A percentile compares a stretch with the other conserved stretches of the same genome.
Conservation (phyloP, 2,113 vertebrate genomes). For the Calypte anna region DNA sequence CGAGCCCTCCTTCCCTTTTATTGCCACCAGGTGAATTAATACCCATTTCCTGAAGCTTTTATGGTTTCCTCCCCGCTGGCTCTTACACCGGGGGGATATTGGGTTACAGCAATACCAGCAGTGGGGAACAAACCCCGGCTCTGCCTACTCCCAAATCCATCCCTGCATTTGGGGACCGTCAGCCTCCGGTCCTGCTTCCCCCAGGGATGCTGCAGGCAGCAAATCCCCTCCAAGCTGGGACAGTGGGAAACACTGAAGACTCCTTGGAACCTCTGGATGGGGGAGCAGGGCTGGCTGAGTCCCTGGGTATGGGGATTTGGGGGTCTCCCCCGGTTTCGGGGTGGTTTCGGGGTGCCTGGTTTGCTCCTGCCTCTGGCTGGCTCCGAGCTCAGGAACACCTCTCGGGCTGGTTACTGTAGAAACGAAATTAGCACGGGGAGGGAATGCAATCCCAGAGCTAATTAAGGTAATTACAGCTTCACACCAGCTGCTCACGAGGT, state of each 20-base stretch:
- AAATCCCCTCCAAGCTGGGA: neutral
- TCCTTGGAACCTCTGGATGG: accelerated
- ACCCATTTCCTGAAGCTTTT: constrained; percentile 67
- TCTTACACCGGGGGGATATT: constrained; percentile 38
- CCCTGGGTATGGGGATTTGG: neutral
- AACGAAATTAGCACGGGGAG: constrained; percentile 71
- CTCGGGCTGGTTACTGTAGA: constrained; percentile 74
- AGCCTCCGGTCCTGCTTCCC: neutral
- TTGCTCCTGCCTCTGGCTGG: neutral
- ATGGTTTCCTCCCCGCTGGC: constrained; percentile 61
- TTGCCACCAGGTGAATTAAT: constrained; percentile 60
- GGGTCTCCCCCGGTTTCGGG: neutral
- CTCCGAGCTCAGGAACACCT: neutral
- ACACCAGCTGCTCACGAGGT: constrained; percentile 75
- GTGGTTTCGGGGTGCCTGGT: neutral
- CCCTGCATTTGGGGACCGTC: neutral
- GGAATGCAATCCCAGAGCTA: constrained; percentile 73
- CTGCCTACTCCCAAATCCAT: neutral
- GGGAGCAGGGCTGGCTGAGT: neutral
- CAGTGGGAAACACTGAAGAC: neutral
- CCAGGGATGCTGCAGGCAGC: neutral
- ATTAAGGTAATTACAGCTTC: constrained; percentile 77
- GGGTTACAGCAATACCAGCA: constrained; percentile 31
- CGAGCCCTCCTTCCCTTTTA: constrained; percentile 43
- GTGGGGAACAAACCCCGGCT: neutral